Conservation (phyloP, 64 coral and sea anemone species). For the Montipora efflorescens region DNA sequence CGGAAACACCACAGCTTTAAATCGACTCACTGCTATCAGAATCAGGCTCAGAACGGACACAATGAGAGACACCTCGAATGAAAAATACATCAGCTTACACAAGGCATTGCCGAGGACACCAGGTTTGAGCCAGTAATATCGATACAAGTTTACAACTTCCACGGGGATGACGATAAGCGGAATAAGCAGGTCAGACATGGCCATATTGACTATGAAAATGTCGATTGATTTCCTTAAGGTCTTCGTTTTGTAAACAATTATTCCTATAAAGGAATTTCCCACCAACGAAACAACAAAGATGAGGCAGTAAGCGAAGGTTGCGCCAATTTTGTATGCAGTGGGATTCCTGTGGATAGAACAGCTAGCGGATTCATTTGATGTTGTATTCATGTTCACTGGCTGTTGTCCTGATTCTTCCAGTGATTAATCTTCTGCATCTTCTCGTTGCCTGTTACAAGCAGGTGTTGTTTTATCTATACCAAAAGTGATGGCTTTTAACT, state of each 20-base stretch:
- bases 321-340: neutral
- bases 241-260: conserved; percentile 11
- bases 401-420: no score
- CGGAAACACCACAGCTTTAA: neutral
- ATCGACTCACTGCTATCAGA: conserved; percentile 37
- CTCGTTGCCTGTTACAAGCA: no score
- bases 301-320: neutral
- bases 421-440: no score
- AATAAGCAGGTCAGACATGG: neutral
- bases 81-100: neutral
- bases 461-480: no score
- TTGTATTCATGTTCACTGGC: no score
- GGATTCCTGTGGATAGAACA: neutral
- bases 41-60: conserved; percentile 13
- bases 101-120: neutral
- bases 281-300: neutral
- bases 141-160: neutral
- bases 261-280: conserved; percentile 6
- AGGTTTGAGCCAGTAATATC: neutral
- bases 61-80: neutral
- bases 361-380: no score
- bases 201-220: conserved; percentile 4
- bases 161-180: neutral
- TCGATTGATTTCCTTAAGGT: neutral
- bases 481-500: no score